Evolutionary conservation across 2,797 vertebrate genomes (phyloP), one percentile per base, ranked within the genome.

Genomic region (Apogon hyalosoma): DNA sequence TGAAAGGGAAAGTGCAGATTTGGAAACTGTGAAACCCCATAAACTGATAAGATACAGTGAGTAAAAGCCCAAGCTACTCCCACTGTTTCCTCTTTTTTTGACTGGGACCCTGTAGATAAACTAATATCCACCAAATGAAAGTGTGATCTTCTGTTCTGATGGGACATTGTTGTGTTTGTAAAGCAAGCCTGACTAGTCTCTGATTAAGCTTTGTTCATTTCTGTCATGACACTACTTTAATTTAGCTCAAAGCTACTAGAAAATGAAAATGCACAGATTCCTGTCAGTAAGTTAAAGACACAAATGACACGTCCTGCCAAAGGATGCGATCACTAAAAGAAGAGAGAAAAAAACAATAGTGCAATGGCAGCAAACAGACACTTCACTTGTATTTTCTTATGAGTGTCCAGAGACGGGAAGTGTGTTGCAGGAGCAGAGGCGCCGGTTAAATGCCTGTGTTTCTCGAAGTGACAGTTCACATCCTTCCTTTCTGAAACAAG

Each of bases 401-500:
- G 55, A 61, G 12, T 0, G 6, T 51, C 13, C 2, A 19, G 58
- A 36, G 70, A 82, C 21, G 1, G 83, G 77, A 86, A 83, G 47
- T 36, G 24, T 67, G 31, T 3, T 21, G 18, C 3, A 1, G 63
- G 12, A 68, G 49, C 19, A 11, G 43, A 84, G 90, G 84, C 75
- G 87, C 83, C 88, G 83, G 80, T 48, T 21, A 41, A 36, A 79
- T 73, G 80, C 40, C 18, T 58, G 31, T 38, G 38, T 82, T 66
- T 79, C 15, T 45, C 48, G 33, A 80, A 74, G 48, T 69, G 69
- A 80, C 61, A 78, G 16, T 73, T 72, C 56, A 82, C 16, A 79
- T 91, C 90, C 90, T 91, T 92, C 85, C 88, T 74, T 1, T 65
- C 12, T 51, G 42, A 65, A 8, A 3, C 0, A 5, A 6, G 13